A percentile compares a stretch with the other conserved stretches of the same genome.
phyloP scores from a whole-genome alignment of 1,140 invertebrate genomes.

The Leptoteleia sp. region DNA sequence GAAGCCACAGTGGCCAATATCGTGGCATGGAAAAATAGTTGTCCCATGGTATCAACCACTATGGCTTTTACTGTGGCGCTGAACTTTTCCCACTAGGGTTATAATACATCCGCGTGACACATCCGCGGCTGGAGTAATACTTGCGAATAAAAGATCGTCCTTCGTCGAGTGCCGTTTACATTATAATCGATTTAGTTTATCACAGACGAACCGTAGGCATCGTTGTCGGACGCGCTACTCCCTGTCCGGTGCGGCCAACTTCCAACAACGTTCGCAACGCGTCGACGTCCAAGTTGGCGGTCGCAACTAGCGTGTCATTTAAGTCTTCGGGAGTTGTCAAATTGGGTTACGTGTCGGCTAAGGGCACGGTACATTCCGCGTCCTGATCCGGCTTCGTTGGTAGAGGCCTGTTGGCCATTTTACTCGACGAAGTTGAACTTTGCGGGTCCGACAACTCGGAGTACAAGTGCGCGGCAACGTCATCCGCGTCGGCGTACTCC shows the following conservation, averaged over 20 bases:
- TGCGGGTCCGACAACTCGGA: constrained; percentile 84
- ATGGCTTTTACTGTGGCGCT: too few species aligned
- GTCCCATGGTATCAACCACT: too few species aligned
- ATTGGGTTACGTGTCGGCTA: constrained; percentile 70
- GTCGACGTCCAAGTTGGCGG: constrained; percentile 41
- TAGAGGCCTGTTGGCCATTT: constrained; percentile 86
- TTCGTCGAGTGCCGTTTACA: constrained; percentile 35
- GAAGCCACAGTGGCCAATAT: too few species aligned
- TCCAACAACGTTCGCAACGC: constrained; percentile 33
- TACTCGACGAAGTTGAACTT: constrained; percentile 80
- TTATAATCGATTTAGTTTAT: constrained; percentile 65
- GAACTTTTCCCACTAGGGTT: too few species aligned
- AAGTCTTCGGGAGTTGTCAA: constrained; percentile 49
- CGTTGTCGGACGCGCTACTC: constrained; percentile 23
- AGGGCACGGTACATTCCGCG: constrained; percentile 69
- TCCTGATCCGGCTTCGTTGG: constrained; percentile 84
- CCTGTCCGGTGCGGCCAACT: constrained; percentile 7
- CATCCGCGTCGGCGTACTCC: constrained; percentile 88
- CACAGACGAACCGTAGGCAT: constrained; percentile 65
- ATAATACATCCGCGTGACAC: too few species aligned
- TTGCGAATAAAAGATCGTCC: constrained; percentile 37
- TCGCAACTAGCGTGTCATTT: constrained; percentile 48
- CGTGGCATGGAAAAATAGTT: too few species aligned
- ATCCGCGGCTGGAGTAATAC: constrained; percentile 26
- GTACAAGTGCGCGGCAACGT: constrained; percentile 86